phyloP scores from a whole-genome alignment of 2,888 invertebrate genomes.

The Ecliptopera silaceata region DNA sequence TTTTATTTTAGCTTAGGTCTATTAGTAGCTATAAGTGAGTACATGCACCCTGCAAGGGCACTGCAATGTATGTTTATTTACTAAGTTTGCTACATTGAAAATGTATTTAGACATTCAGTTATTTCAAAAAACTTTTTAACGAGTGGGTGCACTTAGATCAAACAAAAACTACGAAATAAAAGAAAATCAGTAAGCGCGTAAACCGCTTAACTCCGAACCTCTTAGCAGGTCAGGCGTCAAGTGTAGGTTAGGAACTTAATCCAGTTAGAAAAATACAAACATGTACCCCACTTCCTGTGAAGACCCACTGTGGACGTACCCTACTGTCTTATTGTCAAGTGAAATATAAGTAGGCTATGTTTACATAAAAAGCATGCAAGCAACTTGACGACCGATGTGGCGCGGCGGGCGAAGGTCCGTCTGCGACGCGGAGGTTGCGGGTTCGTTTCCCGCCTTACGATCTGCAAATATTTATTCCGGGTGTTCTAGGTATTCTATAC shows the following conservation, averaged over 20 bases:
- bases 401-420: too few relatives aligned
- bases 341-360: constrained; percentile 37
- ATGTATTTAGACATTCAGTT: too few relatives aligned
- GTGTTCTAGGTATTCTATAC: too few relatives aligned
- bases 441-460: too few relatives aligned
- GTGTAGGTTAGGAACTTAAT: constrained; percentile 74
- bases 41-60: too few relatives aligned
- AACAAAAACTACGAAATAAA: constrained; percentile 17
- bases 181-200: constrained; percentile 42
- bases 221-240: constrained; percentile 72
- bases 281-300: constrained; percentile 77
- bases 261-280: constrained; percentile 81
- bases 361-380: constrained; percentile 9
- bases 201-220: constrained; percentile 68
- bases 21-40: too few relatives aligned
- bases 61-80: too few relatives aligned
- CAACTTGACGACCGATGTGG: too few relatives aligned
- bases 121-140: neutral
- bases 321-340: constrained; percentile 76
- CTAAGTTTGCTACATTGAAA: too few relatives aligned
- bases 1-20: too few relatives aligned
- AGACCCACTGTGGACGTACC: constrained; percentile 80
- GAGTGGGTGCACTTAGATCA: neutral
- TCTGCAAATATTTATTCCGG: too few relatives aligned
- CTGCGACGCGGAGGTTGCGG: too few relatives aligned